A percentile compares a stretch with the other conserved stretches of the same genome.
These are phyloP conservation scores for Lasioglossum oenotherae DNA, from an alignment of 2,888 invertebrate genomes.

Conservation along the genomic window DNA sequence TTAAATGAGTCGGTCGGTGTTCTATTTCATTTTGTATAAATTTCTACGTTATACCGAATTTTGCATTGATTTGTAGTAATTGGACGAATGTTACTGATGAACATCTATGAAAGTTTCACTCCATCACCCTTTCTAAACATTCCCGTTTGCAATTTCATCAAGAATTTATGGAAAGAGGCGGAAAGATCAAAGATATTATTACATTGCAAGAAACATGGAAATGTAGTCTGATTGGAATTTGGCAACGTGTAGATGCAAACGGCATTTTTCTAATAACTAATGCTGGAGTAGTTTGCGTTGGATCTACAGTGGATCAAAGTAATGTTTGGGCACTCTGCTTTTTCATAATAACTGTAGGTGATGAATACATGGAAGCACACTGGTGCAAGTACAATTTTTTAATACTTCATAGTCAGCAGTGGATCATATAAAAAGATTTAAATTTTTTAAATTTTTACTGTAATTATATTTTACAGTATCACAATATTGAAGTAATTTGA, in stretches of 20 bases:
- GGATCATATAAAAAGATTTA: background rate
- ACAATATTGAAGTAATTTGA: too few relatives aligned
- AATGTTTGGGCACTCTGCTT: background rate
- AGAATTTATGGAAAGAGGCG: background rate
- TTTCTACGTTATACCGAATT: background rate
- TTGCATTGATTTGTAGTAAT: background rate
- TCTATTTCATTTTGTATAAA: background rate
- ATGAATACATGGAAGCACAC: background rate
- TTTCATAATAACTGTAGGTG: background rate
- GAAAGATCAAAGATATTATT: background rate
- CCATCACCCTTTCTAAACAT: background rate
- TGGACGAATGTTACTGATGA: background rate
- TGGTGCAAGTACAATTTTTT: background rate
- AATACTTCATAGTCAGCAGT: background rate
- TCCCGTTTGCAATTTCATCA: background rate
- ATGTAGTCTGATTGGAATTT: background rate
- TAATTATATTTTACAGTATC: background rate
- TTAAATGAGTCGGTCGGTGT: background rate
- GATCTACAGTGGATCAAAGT: background rate
- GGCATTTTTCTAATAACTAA: background rate
- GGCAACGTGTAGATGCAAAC: background rate
- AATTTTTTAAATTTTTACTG: background rate
- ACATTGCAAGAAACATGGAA: background rate
- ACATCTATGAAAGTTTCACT: background rate
- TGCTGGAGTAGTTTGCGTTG: background rate